Evolutionary conservation across 2,888 invertebrate species (phyloP).

Genomic region (Hedychridium roseum): DNA sequence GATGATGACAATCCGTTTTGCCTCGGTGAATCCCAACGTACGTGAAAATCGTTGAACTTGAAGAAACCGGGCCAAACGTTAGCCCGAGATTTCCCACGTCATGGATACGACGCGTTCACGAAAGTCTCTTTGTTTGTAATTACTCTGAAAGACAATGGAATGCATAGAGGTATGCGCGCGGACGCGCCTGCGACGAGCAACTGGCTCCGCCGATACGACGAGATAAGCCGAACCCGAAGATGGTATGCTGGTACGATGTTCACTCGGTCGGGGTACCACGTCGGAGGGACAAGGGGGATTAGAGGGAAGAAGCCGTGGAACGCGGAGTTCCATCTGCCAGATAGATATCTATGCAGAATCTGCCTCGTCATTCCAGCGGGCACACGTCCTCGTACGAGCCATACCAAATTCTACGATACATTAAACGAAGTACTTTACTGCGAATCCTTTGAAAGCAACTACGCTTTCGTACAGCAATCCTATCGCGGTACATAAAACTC

Average conservation of each 20-base stretch:
- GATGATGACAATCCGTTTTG: too few species aligned
- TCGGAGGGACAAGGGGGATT: slow-evolving; percentile 6
- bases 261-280: slow-evolving; percentile 22
- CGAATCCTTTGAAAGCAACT: too few species aligned
- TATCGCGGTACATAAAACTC: too few species aligned
- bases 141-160: slow-evolving; percentile 57
- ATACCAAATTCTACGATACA: too few species aligned
- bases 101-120: slow-evolving; percentile 34
- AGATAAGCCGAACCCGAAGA: slow-evolving; percentile 56
- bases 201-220: slow-evolving; percentile 39
- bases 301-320: slow-evolving; percentile 25
- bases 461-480: too few species aligned
- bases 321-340: slow-evolving; percentile 44
- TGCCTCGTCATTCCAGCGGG: slow-evolving; percentile 49
- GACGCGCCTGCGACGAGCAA: slow-evolving; percentile 43
- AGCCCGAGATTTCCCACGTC: slow-evolving; percentile 45
- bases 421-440: too few species aligned
- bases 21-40: too few species aligned
- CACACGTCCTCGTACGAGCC: too few species aligned
- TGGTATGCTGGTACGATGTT: slow-evolving; percentile 50
- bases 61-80: too few species aligned
- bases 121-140: slow-evolving; percentile 50
- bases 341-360: slow-evolving; percentile 46
- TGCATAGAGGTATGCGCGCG: slow-evolving; percentile 50
- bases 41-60: too few species aligned